These are phyloP conservation scores for Ciona savignyi DNA, from an alignment of 23 tunicate genomes.

Conservation along the genomic window DNA sequence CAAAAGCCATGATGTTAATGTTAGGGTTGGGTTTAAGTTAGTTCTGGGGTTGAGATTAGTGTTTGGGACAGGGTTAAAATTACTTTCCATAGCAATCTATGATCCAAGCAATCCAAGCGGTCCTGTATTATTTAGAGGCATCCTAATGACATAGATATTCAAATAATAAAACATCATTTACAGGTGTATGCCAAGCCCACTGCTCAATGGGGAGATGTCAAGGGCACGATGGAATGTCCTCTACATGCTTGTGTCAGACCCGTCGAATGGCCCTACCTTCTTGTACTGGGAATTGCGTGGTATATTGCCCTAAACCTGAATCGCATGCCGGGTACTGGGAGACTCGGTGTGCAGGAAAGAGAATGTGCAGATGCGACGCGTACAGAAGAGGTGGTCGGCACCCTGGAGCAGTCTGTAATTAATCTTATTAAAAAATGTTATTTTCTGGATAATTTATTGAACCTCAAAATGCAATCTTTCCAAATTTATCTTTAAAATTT, in stretches of 20 bases:
- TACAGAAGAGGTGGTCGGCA: background rate
- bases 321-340: background rate
- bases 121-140: too few relatives aligned
- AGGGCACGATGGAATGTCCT: background rate
- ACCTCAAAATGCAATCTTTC: too few relatives aligned
- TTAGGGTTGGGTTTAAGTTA: too few relatives aligned
- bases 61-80: too few relatives aligned
- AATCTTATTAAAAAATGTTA: too few relatives aligned
- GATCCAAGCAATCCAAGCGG: too few relatives aligned
- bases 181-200: background rate
- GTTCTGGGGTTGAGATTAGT: too few relatives aligned
- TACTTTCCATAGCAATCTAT: too few relatives aligned
- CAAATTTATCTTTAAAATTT: too few relatives aligned
- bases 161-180: background rate
- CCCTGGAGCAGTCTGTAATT: background rate
- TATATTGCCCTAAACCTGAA: conserved; percentile 6
- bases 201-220: background rate
- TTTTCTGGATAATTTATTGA: too few relatives aligned
- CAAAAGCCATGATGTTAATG: too few relatives aligned
- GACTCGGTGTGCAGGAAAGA: background rate
- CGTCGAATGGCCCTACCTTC: background rate
- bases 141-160: background rate
- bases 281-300: conserved; percentile 2
- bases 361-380: background rate
- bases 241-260: background rate